Conservation (phyloP, 2,113 vertebrate genomes). For the Otolemur garnettii region DNA sequence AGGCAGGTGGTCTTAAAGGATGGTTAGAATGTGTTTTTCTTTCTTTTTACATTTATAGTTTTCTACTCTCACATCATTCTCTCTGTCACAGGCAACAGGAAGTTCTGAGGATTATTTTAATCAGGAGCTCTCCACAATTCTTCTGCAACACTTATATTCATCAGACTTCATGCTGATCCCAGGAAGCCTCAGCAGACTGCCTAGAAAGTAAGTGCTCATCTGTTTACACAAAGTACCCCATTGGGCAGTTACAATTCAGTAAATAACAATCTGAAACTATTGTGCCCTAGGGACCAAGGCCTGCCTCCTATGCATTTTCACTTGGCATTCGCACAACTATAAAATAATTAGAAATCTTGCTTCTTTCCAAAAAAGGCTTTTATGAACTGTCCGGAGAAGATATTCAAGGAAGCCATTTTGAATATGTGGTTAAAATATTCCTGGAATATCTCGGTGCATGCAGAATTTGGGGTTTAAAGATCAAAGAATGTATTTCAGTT, state of each 20-base stretch:
- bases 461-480: not conserved
- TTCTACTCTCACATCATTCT: not conserved
- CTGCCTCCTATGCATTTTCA: not conserved
- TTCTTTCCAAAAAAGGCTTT: constrained; percentile 6
- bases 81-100: not conserved
- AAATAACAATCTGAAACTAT: not conserved
- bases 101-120: not conserved
- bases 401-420: constrained; percentile 63
- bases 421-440: constrained; percentile 56
- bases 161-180: not conserved
- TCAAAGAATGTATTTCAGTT: constrained; percentile 65
- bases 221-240: not conserved
- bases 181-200: not conserved
- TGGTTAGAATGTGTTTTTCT: not conserved
- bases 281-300: not conserved
- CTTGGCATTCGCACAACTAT: not conserved
- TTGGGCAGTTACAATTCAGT: not conserved
- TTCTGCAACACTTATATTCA: not conserved
- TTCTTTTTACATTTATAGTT: not conserved
- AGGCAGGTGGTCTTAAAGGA: not conserved
- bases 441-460: constrained; percentile 52
- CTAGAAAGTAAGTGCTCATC: not conserved
- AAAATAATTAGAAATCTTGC: constrained; percentile 23
- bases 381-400: constrained; percentile 44
- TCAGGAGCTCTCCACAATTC: not conserved